Conservation (phyloP, 1,140 invertebrate genomes). For the Parapsyche elsis region DNA sequence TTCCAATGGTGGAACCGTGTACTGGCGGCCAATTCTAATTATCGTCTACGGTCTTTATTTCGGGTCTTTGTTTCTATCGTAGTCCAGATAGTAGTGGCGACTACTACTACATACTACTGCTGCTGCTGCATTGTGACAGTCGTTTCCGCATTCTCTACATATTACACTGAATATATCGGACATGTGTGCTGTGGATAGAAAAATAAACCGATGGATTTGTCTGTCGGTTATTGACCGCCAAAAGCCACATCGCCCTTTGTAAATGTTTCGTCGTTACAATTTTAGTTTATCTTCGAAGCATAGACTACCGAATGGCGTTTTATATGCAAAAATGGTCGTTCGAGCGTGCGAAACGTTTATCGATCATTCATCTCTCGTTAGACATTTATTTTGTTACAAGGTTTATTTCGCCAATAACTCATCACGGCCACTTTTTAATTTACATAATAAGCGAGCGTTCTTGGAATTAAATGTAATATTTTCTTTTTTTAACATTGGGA, state of each 20-base stretch:
- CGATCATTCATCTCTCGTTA: no score
- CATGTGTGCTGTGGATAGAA: background rate
- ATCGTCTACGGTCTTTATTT: background rate
- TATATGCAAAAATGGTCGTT: no score
- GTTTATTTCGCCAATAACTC: no score
- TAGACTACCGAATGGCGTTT: background rate
- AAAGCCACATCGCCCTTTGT: background rate
- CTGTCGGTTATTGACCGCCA: slow-evolving; percentile 3
- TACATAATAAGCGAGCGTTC: no score
- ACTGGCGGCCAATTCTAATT: background rate
- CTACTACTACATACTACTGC: background rate
- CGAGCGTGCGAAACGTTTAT: no score
- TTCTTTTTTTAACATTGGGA: background rate
- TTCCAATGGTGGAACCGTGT: background rate
- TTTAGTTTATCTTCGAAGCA: background rate
- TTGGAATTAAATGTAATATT: background rate
- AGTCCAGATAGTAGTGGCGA: background rate
- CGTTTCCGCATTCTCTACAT: slow-evolving; percentile 26
- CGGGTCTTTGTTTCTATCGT: background rate
- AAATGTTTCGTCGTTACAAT: background rate
- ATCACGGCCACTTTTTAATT: no score
- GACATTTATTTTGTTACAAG: no score
- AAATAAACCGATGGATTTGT: background rate
- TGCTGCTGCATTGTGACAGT: slow-evolving; percentile 14
- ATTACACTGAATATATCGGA: background rate